Base-by-base conservation (phyloP, 2,797 vertebrate species). In the Petrocephalus sullivani region DNA sequence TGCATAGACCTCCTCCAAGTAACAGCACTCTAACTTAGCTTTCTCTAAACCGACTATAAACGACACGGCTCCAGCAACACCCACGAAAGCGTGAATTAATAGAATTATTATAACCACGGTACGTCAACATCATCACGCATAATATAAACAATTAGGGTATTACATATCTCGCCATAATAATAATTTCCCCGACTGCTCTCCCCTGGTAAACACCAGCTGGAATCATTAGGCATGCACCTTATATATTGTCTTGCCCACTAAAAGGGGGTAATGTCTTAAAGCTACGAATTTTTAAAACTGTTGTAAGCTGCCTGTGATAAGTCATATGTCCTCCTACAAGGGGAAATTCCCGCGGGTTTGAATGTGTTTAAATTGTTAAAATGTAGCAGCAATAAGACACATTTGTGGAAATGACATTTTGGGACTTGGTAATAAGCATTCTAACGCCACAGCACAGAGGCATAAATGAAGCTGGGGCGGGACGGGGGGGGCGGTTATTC, bases 21-120 rank as follows among this genome's bases (percentile, higher is more conserved):
- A 81, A 81, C 46, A 19, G 16, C 37, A 49, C 12, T 46, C 41
- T 37, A 71, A 33, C 46, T n/a, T 81, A 21, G 8, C 19, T 8
- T 49, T 81, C 75, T 41, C 2, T 49, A 21, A 81, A 81, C 41
- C 10, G 41, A 81, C 19, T 81, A 21, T 21, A 81, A 81, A 81
- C 3, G 41, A n/a, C 75, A 21, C 75, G n/a, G 41, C 41, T 14
- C 46, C 75, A 21, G 19, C 41, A 81, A 81, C 46, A 81, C 19
- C 7, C 75, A 46, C 16, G 41, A 81, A 75, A 81, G 46, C 41
- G 41, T 46, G 41, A 46, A 46, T 21, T 81, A 49, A 81, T n/a
- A 81, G 75, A 81, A 81, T 81, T 81, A 81, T 49, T 81, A n/a
- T 5, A 49, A 21, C n/a, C 75, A 81, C 41, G 75, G 75, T 81